These are phyloP conservation scores for Anableps anableps DNA, from an alignment of 2,797 vertebrate genomes.

Conservation along the genomic window DNA sequence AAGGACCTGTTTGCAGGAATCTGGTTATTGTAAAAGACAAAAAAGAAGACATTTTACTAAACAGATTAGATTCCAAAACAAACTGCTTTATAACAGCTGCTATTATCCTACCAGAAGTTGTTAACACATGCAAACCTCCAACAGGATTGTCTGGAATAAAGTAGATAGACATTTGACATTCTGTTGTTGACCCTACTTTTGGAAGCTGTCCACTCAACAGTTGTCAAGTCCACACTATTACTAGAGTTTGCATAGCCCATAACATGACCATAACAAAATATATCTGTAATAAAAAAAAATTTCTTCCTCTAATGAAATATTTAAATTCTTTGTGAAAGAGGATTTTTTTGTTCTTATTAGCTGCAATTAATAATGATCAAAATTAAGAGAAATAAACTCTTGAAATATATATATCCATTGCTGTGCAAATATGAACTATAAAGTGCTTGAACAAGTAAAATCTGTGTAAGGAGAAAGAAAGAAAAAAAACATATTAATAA, in stretches of 20 bases:
- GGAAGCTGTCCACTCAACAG: no score
- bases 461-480: neutral
- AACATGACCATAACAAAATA: no score
- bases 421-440: neutral
- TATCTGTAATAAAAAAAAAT: no score
- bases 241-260: no score
- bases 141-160: neutral
- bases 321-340: neutral
- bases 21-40: neutral
- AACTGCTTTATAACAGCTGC: neutral
- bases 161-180: neutral
- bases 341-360: neutral
- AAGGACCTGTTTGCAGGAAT: neutral
- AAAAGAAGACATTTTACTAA: neutral
- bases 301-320: neutral
- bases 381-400: neutral
- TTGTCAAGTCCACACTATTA: no score
- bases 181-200: no score
- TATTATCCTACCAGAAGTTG: neutral
- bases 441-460: neutral
- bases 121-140: neutral
- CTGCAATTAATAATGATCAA: neutral
- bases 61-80: neutral
- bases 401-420: neutral
- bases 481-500: neutral